Evolutionary conservation across 2,888 invertebrate genomes (phyloP).

Genomic region (Chironomus riparius): DNA sequence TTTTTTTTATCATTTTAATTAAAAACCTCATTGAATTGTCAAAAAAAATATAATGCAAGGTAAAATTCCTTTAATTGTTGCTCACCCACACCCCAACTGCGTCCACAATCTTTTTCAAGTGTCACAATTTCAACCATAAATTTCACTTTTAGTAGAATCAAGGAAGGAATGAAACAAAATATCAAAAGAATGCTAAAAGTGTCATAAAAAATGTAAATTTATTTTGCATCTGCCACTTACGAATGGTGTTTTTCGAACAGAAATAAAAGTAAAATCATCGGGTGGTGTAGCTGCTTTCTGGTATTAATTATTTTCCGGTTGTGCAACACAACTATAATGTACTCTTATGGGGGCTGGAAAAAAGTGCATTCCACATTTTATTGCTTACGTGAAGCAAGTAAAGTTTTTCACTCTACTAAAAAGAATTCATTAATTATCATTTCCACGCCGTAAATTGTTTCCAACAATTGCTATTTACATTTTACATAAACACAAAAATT

Average conservation of each 20-base stretch:
- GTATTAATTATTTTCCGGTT: slow-evolving; percentile 25
- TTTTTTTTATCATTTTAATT: neutral
- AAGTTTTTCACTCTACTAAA: neutral
- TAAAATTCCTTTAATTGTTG: no score
- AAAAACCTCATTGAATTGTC: neutral
- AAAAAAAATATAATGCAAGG: no score
- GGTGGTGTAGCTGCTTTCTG: slow-evolving; percentile 14
- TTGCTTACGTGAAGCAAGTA: no score
- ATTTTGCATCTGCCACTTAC: neutral
- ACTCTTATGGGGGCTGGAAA: neutral
- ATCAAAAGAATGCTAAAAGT: neutral
- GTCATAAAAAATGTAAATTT: slow-evolving; percentile 5
- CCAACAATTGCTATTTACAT: slow-evolving; percentile 6
- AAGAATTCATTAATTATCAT: slow-evolving; percentile 17
- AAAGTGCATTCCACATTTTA: slow-evolving; percentile 1
- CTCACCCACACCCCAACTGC: neutral
- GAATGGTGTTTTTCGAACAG: neutral
- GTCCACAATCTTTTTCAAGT: neutral
- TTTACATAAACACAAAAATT: neutral
- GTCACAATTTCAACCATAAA: no score
- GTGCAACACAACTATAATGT: neutral
- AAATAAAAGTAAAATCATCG: neutral
- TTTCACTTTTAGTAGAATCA: no score
- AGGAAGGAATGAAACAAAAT: no score
- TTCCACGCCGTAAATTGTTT: neutral